Conservation (phyloP, 2,113 vertebrate genomes). For the Chloropsis hardwickii region DNA sequence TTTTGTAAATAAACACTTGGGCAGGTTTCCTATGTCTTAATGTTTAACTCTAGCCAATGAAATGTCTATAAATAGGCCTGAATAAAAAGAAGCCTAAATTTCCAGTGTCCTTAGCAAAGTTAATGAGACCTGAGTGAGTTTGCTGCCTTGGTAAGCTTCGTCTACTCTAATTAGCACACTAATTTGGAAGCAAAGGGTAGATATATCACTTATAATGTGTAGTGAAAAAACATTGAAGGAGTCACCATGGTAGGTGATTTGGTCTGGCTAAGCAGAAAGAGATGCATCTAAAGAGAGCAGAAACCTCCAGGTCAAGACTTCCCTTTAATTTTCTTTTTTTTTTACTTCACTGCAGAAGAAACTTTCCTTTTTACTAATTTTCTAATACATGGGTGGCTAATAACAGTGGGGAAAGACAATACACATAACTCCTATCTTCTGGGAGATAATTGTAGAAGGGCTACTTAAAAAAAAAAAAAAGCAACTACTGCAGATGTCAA, state of each 20-base stretch:
- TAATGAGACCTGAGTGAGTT: neutral
- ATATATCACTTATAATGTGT: neutral
- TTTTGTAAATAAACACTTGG: constrained; percentile 6
- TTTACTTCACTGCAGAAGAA: neutral
- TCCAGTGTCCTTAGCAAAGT: constrained; percentile 5
- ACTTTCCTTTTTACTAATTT: neutral
- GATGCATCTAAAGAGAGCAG: neutral
- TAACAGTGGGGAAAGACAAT: neutral
- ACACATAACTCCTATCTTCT: neutral
- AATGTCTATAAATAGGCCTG: neutral
- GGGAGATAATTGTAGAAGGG: neutral
- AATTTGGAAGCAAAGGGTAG: neutral
- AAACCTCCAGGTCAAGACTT: neutral
- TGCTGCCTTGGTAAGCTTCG: neutral
- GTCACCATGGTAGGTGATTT: neutral
- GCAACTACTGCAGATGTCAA: neutral
- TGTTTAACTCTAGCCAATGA: neutral
- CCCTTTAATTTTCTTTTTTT: neutral
- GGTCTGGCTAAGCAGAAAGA: neutral
- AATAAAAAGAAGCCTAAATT: neutral
- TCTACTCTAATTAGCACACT: neutral
- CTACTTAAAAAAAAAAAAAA: neutral
- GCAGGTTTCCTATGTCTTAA: neutral
- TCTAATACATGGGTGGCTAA: neutral
- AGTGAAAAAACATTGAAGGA: neutral